These are phyloP conservation scores for Nephila pilipes DNA, from an alignment of 1,140 invertebrate species.

Conservation along the genomic window DNA sequence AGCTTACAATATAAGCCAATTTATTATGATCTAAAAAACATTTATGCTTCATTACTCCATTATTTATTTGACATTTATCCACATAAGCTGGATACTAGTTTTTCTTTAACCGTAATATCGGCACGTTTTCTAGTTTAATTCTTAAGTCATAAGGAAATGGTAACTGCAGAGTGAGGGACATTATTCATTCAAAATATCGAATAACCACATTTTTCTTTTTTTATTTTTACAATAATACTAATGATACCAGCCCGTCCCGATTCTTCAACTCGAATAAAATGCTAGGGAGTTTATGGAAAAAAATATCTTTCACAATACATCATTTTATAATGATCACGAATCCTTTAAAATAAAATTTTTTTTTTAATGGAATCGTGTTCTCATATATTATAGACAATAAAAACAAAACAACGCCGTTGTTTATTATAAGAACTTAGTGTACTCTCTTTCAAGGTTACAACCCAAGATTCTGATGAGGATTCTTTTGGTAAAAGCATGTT, in stretches of 20 bases:
- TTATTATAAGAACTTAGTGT: neutral
- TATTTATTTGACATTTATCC: neutral
- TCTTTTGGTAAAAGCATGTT: neutral
- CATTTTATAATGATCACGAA: constrained; percentile 22
- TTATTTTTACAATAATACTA: neutral
- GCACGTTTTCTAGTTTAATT: neutral
- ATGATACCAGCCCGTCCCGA: neutral
- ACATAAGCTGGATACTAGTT: neutral
- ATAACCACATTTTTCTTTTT: neutral
- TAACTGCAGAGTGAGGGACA: neutral
- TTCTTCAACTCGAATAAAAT: neutral
- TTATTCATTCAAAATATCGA: neutral
- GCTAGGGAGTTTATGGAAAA: neutral
- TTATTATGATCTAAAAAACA: too few relatives aligned
- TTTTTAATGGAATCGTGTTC: constrained; percentile 28
- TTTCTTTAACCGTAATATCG: too few relatives aligned
- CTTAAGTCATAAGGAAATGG: neutral
- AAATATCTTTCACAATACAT: neutral
- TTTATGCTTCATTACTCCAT: neutral
- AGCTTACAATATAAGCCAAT: too few relatives aligned
- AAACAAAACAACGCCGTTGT: neutral
- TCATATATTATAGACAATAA: constrained; percentile 19
- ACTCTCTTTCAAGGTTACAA: constrained; percentile 25
- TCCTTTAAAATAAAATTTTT: constrained; percentile 9
- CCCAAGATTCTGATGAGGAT: neutral